A percentile compares a stretch with the other conserved stretches of the same genome.
These are phyloP conservation scores for Actinia tenebrosa DNA, from an alignment of 64 coral and sea anemone species.

Conservation along the genomic window DNA sequence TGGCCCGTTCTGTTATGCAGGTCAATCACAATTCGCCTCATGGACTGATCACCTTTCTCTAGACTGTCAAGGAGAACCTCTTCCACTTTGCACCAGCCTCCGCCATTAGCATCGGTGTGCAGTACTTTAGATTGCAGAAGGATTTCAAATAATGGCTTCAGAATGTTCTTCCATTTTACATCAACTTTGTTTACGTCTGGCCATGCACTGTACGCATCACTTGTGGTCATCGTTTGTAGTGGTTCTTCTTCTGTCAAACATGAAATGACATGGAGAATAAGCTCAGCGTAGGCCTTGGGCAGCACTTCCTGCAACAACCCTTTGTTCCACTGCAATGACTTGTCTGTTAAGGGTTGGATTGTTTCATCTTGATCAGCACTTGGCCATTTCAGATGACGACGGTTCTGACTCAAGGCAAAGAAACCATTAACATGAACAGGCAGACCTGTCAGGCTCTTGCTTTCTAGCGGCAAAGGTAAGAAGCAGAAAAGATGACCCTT, in stretches of 20 bases:
- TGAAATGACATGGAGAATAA: slow-evolving; percentile 22
- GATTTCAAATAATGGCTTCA: slow-evolving; percentile 35
- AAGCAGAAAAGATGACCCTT: slow-evolving; percentile 69
- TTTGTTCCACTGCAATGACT: slow-evolving; percentile 60
- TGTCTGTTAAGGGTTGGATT: slow-evolving; percentile 38
- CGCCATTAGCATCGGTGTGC: slow-evolving; percentile 33
- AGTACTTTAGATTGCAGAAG: slow-evolving; percentile 27
- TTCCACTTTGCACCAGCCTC: slow-evolving; percentile 50
- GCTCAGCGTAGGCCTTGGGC: slow-evolving; percentile 50
- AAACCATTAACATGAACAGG: slow-evolving; percentile 92
- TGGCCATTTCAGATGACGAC: slow-evolving; percentile 71
- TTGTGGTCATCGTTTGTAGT: no score
- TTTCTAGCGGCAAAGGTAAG: slow-evolving; percentile 76
- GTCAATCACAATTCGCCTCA: background rate
- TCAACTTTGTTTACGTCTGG: slow-evolving; percentile 46
- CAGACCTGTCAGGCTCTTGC: slow-evolving; percentile 70
- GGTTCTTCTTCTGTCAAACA: background rate
- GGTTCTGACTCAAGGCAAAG: slow-evolving; percentile 86
- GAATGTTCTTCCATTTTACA: slow-evolving; percentile 54
- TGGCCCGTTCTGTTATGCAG: slow-evolving; percentile 33
- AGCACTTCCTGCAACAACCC: slow-evolving; percentile 65
- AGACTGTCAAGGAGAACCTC: slow-evolving; percentile 54
- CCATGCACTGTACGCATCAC: slow-evolving; percentile 43
- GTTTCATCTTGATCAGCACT: slow-evolving; percentile 51
- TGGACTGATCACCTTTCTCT: slow-evolving; percentile 7